phyloP scores from a whole-genome alignment of 2,113 vertebrate genomes.

The Mungos mungo region DNA sequence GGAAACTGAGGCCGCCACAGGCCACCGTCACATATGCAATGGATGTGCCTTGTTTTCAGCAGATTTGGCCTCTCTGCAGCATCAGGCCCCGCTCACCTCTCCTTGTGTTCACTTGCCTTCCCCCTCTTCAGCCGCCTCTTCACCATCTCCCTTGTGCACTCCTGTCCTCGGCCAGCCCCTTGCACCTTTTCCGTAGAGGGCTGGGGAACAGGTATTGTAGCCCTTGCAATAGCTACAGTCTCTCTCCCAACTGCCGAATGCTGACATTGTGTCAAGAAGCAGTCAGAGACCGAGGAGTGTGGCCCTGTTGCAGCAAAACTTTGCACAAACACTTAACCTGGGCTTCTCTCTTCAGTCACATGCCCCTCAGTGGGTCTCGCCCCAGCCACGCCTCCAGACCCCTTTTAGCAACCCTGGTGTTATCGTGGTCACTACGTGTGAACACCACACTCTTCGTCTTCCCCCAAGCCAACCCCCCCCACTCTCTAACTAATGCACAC shows the following conservation, averaged over 20 bases:
- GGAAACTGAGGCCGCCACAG: fast-evolving
- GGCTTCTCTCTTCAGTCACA: neutral
- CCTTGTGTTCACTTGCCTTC: fast-evolving
- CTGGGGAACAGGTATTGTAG: neutral
- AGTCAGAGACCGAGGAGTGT: fast-evolving
- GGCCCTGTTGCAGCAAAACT: neutral
- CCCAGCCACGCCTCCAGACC: neutral
- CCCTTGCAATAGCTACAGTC: too few relatives aligned
- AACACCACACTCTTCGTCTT: neutral
- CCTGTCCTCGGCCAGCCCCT: neutral
- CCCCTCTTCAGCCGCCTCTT: too few relatives aligned
- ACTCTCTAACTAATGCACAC: fast-evolving
- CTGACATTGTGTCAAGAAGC: neutral
- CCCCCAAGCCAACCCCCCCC: neutral
- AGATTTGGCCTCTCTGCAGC: neutral
- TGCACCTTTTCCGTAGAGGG: neutral
- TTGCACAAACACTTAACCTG: fast-evolving
- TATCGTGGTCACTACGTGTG: neutral
- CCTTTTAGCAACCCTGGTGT: neutral
- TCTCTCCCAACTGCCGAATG: neutral
- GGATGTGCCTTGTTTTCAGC: fast-evolving
- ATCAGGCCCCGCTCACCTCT: neutral
- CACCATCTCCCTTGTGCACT: neutral
- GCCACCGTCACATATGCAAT: fast-evolving
- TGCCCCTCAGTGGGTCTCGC: neutral